Evolutionary conservation across 2,888 invertebrate species (phyloP), one percentile per base, ranked within the genome.

Genomic region (Napeogenes sylphis): DNA sequence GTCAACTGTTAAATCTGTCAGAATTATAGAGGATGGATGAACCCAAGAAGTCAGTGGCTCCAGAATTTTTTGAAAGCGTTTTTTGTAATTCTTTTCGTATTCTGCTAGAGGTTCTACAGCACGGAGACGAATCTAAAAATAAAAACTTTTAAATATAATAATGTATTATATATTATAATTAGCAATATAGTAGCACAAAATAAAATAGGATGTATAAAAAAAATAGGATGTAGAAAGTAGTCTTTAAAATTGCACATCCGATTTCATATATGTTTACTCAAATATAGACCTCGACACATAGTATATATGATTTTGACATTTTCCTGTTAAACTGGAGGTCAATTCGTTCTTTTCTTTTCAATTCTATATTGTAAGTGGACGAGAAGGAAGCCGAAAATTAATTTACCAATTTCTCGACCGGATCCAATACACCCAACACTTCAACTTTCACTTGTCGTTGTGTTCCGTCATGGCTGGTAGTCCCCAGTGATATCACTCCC

Each of bases 401-500:
- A 76, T 82, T 82, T 60, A 91, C 93, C 66, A 93, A 84, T 82
- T 95, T 95, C 32, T 94, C 94, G 4, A 92, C 89, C 4, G 94
- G 92, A 83, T 97, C 96, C 66, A 96, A 85, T 2, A 96, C 94
- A 0, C 97, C 97, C 55, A 97, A 87, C 5, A 97, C 96, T 83
- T 97, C 97, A 0, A 97, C 96, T 81, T 96, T 96, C 0, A 96
- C 96, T 84, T 95, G 94, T n/a, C 94, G 88, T 76, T 93, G 93
- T 13, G 93, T 92, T 6, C 94, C 94, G 77, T 94, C 94, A 75
- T 96, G 95, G 1, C 96, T 95, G 0, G 96, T 96, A 0, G 97
- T 97, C 0, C 97, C 97, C 59, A 97, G 86, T 2, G 96, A 97
- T 69, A 97, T 97, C 0, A 97, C 96, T 5, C 97, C 97, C 6